Conservation (phyloP, 2,113 vertebrate genomes). For the Pseudolaguvia tuberculata region DNA sequence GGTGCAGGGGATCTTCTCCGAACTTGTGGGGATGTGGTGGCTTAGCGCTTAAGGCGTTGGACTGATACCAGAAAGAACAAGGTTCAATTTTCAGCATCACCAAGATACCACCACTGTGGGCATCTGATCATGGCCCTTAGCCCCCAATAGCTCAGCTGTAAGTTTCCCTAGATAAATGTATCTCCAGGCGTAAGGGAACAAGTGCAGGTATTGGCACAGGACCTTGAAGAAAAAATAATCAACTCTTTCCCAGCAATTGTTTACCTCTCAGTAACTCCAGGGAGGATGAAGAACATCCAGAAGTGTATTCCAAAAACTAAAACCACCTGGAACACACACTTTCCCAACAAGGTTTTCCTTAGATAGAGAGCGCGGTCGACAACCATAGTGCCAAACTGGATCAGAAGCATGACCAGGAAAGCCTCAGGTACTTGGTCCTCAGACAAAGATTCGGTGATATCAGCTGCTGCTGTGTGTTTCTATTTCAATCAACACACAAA, state of each 20-base stretch:
- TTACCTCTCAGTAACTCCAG: conserved; percentile 72
- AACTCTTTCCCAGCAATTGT: neutral
- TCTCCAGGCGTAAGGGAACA: too few relatives aligned
- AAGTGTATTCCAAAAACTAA: conserved; percentile 75
- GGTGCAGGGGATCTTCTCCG: too few relatives aligned
- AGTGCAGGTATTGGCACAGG: too few relatives aligned
- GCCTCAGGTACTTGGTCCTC: conserved; percentile 75
- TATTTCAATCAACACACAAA: conserved; percentile 33
- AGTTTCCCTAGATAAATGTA: too few relatives aligned
- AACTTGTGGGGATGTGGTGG: too few relatives aligned
- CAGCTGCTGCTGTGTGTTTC: conserved; percentile 67
- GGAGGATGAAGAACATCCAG: conserved; percentile 78
- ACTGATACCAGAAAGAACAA: too few relatives aligned
- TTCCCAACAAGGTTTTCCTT: conserved; percentile 70
- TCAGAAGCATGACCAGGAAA: conserved; percentile 73
- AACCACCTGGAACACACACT: conserved; percentile 71
- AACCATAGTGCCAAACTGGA: conserved; percentile 72
- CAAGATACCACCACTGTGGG: too few relatives aligned
- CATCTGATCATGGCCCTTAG: too few relatives aligned
- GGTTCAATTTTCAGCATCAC: too few relatives aligned
- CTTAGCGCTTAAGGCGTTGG: too few relatives aligned
- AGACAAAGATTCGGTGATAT: conserved; percentile 70
- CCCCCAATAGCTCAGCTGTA: too few relatives aligned
- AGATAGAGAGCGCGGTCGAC: conserved; percentile 73
- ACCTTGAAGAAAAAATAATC: too few relatives aligned